phyloP scores from a whole-genome alignment of 2,888 invertebrate genomes.

The Adineta ricciae region DNA sequence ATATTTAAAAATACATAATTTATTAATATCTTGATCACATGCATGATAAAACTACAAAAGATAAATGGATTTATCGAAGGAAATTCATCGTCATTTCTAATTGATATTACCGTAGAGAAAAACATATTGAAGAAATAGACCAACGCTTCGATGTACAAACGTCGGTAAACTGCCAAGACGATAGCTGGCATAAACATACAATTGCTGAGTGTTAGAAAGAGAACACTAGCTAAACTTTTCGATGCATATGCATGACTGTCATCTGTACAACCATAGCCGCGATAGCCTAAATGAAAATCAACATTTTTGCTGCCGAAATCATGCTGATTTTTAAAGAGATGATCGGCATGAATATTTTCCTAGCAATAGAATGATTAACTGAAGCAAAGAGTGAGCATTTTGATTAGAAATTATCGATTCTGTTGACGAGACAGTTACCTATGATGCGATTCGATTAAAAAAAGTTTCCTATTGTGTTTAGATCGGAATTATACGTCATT shows the following conservation, averaged over 20 bases:
- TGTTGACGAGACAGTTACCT: too few relatives aligned
- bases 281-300: conserved; percentile 6
- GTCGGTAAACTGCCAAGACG: conserved; percentile 22
- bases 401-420: too few relatives aligned
- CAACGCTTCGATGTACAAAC: conserved; percentile 29
- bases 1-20: conserved; percentile 33
- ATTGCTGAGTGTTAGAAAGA: conserved; percentile 31
- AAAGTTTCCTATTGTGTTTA: too few relatives aligned
- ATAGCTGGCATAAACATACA: conserved; percentile 28
- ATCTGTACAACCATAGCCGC: conserved; percentile 31
- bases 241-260: conserved; percentile 18
- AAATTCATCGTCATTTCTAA: neutral
- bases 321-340: too few relatives aligned
- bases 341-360: too few relatives aligned
- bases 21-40: conserved; percentile 32
- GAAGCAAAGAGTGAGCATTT: too few relatives aligned
- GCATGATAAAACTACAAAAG: conserved; percentile 31
- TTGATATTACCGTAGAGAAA: conserved; percentile 29
- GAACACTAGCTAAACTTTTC: conserved; percentile 24
- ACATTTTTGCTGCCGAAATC: too few relatives aligned
- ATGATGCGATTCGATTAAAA: too few relatives aligned
- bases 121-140: conserved; percentile 33
- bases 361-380: too few relatives aligned
- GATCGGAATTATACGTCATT: too few relatives aligned
- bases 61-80: neutral